phyloP scores from a whole-genome alignment of 2,888 invertebrate species.

The Tromatobia lineatoria region DNA sequence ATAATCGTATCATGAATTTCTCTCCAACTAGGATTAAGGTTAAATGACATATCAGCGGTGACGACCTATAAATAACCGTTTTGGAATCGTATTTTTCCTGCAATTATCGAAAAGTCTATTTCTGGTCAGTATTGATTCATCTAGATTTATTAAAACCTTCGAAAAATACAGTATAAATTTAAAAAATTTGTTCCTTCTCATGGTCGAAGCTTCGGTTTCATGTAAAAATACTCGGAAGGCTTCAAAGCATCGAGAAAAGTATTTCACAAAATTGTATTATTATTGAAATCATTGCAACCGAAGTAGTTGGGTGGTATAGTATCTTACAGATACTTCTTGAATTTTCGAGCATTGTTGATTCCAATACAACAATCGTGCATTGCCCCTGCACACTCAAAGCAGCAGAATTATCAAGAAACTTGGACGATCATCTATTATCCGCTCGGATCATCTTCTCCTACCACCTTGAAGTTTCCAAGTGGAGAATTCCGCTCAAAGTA shows the following conservation, averaged over 20 bases:
- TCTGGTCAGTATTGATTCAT: not conserved
- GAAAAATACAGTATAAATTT: too few relatives aligned
- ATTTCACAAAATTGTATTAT: too few relatives aligned
- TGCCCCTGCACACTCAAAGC: not conserved
- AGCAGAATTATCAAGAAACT: constrained; percentile 64
- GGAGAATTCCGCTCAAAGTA: constrained; percentile 16
- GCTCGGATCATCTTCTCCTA: constrained; percentile 58
- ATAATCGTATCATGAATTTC: constrained; percentile 16
- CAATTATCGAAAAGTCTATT: not conserved
- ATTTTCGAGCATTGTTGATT: constrained; percentile 13
- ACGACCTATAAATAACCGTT: not conserved
- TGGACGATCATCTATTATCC: constrained; percentile 47
- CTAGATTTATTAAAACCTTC: too few relatives aligned
- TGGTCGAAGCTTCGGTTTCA: too few relatives aligned
- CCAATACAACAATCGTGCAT: constrained; percentile 5
- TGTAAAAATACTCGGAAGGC: too few relatives aligned
- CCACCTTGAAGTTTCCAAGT: constrained; percentile 26
- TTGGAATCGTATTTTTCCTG: not conserved
- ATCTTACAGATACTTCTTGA: too few relatives aligned
- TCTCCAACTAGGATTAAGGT: not conserved
- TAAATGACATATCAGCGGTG: not conserved
- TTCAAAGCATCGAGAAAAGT: too few relatives aligned
- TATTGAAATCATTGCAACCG: too few relatives aligned
- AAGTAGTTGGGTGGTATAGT: too few relatives aligned
- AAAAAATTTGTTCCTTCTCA: too few relatives aligned